Base-by-base conservation (phyloP, 2,113 vertebrate species). In the Colossoma macropomum region DNA sequence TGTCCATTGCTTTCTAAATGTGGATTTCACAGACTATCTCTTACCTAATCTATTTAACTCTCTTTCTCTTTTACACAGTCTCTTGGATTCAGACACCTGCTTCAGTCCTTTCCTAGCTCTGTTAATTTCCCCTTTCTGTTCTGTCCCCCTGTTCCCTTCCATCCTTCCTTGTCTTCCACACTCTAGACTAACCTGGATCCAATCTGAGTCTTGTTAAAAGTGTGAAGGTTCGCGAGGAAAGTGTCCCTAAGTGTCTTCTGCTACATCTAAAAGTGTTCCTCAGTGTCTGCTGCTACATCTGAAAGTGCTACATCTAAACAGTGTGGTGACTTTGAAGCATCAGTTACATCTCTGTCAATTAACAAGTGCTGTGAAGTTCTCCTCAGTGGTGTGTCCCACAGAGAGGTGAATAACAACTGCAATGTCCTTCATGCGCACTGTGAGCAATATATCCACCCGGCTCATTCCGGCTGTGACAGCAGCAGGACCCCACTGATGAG, bases 401-500 rank as follows among this genome's bases (percentile, higher is more conserved):
- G 41, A 25, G 38, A 72, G 70, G n/a, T 45, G 30, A 34, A 62
- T 60, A 30, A 19, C 30, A 38, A 63, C 38, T 41, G 21, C 45
- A 25, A 60, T 71, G 78, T 54, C 83, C 78, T 80, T 85, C 72
- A 85, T 32, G 60, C 28, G 38, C 50, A 76, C 41, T 75, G 72
- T 45, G 78, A 69, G 50, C 52, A 80, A 59, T 34, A 80, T 17
- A 65, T 71, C 77, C 13, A 63, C 80, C 72, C 34, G 63, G 56
- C 62, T 56, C 71, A 48, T 62, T 59, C 77, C 21, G 8, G 77
- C 59, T 68, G 82, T 79, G 65, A 77, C 66, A 79, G 60, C 73
- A 75, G 54, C 62, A 66, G 80, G 86, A 87, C 80, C 75, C 87
- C 85, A 41, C 78, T 72, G 59, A 50, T 34, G 15, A 87, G 69